phyloP scores from a whole-genome alignment of 2,797 vertebrate species.

The Cyprinella venusta region DNA sequence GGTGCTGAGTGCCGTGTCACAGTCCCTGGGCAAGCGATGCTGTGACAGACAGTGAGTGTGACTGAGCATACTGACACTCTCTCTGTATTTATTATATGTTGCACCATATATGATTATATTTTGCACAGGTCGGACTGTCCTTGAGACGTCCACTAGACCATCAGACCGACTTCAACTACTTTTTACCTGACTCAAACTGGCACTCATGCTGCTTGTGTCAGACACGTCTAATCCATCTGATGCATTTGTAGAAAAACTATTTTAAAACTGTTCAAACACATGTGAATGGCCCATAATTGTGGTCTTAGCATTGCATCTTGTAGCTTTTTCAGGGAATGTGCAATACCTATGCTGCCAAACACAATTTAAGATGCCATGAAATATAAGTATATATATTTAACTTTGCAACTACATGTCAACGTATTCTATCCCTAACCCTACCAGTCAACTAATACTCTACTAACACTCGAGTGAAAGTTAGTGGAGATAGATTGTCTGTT shows the following conservation, averaged over 20 bases:
- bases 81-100: constrained; percentile 40
- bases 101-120: constrained; percentile 48
- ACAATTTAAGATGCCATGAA: background rate
- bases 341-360: background rate
- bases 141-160: constrained; percentile 20
- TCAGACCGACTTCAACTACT: constrained; percentile 16
- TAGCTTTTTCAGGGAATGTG: background rate
- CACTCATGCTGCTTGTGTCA: background rate
- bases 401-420: too few species aligned
- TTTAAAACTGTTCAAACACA: background rate
- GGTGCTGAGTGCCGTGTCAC: constrained; percentile 57
- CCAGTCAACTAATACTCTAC: too few species aligned
- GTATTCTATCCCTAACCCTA: too few species aligned
- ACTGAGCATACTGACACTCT: constrained; percentile 50
- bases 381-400: too few species aligned
- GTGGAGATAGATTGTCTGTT: too few species aligned
- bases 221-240: background rate
- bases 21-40: constrained; percentile 52
- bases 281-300: too few species aligned
- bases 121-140: constrained; percentile 21
- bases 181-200: constrained; percentile 9
- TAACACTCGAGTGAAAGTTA: too few species aligned
- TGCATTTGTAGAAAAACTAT: background rate
- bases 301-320: background rate
- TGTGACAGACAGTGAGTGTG: constrained; percentile 64